Evolutionary conservation across 2,888 invertebrate species (phyloP).

Genomic region (Lasioglossum calceatum): DNA sequence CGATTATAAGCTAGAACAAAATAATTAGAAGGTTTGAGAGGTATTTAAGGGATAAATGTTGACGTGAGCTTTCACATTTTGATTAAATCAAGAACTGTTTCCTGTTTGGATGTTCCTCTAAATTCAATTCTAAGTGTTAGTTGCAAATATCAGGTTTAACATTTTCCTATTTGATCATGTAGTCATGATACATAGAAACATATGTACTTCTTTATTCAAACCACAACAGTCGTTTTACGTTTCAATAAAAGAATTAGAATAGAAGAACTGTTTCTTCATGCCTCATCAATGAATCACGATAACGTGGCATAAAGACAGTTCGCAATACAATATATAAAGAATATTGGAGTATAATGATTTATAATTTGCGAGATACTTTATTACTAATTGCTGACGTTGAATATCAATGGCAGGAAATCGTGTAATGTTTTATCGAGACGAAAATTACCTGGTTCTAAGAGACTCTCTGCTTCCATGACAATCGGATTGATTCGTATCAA

Average conservation of each 20-base stretch:
- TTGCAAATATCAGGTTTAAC: neutral
- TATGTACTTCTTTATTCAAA: no score
- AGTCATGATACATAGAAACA: neutral
- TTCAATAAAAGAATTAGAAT: no score
- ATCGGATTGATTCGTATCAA: neutral
- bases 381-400: neutral
- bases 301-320: neutral
- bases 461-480: no score
- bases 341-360: neutral
- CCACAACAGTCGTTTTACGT: no score
- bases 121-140: neutral
- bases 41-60: neutral
- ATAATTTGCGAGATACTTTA: neutral
- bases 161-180: neutral
- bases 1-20: neutral
- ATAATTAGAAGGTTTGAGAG: neutral
- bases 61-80: no score
- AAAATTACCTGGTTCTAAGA: neutral
- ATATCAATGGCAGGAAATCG: neutral
- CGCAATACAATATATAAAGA: neutral
- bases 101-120: no score
- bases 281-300: neutral
- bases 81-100: no score
- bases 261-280: neutral
- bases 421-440: neutral